phyloP scores from a whole-genome alignment of 2,113 vertebrate species.

The Tragelaphus buxtoni region DNA sequence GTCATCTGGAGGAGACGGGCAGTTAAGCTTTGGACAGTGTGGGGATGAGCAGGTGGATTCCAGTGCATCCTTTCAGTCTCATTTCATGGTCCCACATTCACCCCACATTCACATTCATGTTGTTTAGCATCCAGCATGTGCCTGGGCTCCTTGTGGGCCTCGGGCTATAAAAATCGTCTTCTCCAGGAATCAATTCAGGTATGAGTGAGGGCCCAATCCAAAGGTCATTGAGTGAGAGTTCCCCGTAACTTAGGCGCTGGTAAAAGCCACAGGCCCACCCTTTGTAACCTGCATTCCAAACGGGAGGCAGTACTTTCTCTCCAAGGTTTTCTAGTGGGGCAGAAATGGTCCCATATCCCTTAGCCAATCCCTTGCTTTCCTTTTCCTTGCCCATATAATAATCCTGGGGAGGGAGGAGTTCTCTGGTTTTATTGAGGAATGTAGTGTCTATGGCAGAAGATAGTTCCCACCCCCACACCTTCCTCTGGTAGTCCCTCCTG shows the following conservation, averaged over 20 bases:
- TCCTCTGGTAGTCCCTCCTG: not conserved
- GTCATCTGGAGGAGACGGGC: not conserved
- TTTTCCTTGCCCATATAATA: not conserved
- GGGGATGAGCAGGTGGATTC: not conserved
- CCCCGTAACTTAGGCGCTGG: not conserved
- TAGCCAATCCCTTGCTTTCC: not conserved
- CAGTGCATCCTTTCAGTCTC: not conserved
- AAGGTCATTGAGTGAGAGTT: not conserved
- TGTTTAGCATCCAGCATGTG: not conserved
- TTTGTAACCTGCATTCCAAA: not conserved
- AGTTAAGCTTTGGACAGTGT: not conserved
- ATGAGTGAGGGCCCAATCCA: not conserved
- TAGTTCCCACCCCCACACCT: not conserved
- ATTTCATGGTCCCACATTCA: not conserved
- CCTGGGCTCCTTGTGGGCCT: not conserved
- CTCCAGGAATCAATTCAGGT: not conserved
- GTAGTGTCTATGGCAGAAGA: not conserved
- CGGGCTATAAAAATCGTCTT: not conserved
- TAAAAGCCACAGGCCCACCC: not conserved
- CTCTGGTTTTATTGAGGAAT: not conserved
- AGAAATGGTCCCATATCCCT: not conserved
- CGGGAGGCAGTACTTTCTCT: not conserved
- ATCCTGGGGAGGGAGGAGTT: not conserved
- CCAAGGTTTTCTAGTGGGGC: not conserved
- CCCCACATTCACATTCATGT: no score